phyloP scores from a whole-genome alignment of 2,888 invertebrate species.

The Trachelus iudaicus region DNA sequence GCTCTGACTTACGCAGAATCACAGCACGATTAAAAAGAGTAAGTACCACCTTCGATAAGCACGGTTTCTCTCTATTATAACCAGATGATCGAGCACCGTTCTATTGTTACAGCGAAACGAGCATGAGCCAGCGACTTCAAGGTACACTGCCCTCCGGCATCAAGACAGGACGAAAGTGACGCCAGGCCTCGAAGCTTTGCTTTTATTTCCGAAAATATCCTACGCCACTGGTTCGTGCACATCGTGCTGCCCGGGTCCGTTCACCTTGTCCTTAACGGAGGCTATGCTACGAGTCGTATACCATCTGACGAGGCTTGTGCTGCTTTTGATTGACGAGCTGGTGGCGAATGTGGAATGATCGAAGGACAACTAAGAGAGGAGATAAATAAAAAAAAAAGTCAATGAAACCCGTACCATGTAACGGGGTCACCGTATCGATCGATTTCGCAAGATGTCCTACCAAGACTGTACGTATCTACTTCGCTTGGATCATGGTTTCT shows the following conservation, averaged over 20 bases:
- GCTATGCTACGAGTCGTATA: background rate
- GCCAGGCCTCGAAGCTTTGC: background rate
- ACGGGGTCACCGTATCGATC: background rate
- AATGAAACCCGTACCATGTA: background rate
- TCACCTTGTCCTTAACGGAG: constrained; percentile 32
- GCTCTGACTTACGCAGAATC: background rate
- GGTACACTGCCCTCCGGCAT: background rate
- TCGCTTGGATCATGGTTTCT: background rate
- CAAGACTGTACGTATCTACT: background rate
- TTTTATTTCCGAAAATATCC: constrained; percentile 24
- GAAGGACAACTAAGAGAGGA: background rate
- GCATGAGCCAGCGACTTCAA: background rate
- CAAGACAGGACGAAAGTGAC: background rate
- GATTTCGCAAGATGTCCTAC: background rate
- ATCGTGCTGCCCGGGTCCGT: constrained; percentile 15
- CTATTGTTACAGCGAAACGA: background rate
- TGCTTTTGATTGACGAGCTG: background rate
- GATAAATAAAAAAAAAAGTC: background rate
- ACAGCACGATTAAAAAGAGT: background rate
- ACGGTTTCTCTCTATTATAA: background rate
- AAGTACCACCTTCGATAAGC: background rate
- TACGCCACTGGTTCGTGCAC: background rate
- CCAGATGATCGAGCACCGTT: background rate
- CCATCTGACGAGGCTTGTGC: background rate
- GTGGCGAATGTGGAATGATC: background rate